These are phyloP conservation scores for Melipona quadrifasciata DNA, from an alignment of 1,140 invertebrate species.

Conservation along the genomic window DNA sequence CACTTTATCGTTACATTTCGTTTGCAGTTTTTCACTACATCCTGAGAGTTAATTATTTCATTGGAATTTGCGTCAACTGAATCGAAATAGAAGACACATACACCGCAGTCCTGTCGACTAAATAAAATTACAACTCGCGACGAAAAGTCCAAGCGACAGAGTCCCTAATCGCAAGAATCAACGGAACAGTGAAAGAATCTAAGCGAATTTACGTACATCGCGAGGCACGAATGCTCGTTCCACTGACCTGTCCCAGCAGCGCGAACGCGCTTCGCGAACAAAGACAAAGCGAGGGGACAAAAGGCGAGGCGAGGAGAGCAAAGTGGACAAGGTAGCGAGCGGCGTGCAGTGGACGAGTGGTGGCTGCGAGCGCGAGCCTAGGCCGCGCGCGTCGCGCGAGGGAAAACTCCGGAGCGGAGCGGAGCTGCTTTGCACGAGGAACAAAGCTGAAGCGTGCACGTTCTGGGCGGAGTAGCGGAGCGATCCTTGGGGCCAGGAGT, in stretches of 20 bases:
- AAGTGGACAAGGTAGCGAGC: slow-evolving; percentile 3
- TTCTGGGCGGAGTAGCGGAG: slow-evolving; percentile 76
- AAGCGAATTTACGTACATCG: background rate
- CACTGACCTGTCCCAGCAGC: slow-evolving; percentile 20
- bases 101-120: no score
- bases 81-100: no score
- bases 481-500: slow-evolving; percentile 74
- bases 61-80: no score
- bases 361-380: slow-evolving; percentile 34
- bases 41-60: no score
- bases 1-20: background rate
- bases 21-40: no score
- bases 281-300: slow-evolving; percentile 1
- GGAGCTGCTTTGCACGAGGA: slow-evolving; percentile 26
- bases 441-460: slow-evolving; percentile 71
- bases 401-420: background rate
- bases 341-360: slow-evolving; percentile 33
- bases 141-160: no score
- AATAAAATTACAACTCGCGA: no score
- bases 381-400: background rate
- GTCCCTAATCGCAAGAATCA: background rate
- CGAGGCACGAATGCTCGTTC: background rate
- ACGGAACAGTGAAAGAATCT: background rate
- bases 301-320: background rate
- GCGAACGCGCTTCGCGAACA: background rate